Percentiles rank a stretch among this genome's conserved stretches.
Conservation (phyloP, 2,888 invertebrate species). For the Candidula unifasciata region DNA sequence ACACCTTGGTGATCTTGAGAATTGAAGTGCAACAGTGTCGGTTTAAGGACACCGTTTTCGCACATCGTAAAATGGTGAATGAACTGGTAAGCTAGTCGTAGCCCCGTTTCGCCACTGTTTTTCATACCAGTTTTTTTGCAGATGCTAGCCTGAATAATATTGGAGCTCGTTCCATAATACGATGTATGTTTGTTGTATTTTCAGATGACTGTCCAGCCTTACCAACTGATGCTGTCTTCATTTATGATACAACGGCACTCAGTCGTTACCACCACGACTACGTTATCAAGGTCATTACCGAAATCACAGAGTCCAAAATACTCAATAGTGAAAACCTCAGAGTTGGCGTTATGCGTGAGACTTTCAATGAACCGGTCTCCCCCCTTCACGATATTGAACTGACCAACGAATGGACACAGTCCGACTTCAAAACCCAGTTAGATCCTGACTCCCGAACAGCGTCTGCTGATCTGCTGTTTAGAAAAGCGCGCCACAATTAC, state of each 20-base stretch:
- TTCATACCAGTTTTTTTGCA: too few relatives aligned
- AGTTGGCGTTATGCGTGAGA: constrained; percentile 49
- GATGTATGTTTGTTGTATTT: not conserved
- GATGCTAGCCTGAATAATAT: too few relatives aligned
- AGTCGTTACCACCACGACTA: constrained; percentile 44
- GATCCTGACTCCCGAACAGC: constrained; percentile 30
- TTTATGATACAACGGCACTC: constrained; percentile 50
- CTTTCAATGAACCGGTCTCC: not conserved
- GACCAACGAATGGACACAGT: constrained; percentile 31
- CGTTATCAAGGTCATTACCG: constrained; percentile 47
- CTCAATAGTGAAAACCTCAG: constrained; percentile 24
- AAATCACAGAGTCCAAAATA: constrained; percentile 34
- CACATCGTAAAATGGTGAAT: too few relatives aligned
- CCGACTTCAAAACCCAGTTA: constrained; percentile 26
- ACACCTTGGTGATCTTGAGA: too few relatives aligned
- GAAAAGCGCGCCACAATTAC: constrained; percentile 26
- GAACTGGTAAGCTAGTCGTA: too few relatives aligned
- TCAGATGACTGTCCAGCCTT: constrained; percentile 24
- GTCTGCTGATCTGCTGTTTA: not conserved
- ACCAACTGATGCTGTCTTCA: constrained; percentile 51
- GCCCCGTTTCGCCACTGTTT: too few relatives aligned
- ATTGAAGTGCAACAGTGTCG: too few relatives aligned
- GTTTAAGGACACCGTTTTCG: too few relatives aligned
- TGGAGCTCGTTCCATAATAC: too few relatives aligned
- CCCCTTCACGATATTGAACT: constrained; percentile 37